phyloP scores from a whole-genome alignment of 2,113 vertebrate species.

The Prionailurus bengalensis region DNA sequence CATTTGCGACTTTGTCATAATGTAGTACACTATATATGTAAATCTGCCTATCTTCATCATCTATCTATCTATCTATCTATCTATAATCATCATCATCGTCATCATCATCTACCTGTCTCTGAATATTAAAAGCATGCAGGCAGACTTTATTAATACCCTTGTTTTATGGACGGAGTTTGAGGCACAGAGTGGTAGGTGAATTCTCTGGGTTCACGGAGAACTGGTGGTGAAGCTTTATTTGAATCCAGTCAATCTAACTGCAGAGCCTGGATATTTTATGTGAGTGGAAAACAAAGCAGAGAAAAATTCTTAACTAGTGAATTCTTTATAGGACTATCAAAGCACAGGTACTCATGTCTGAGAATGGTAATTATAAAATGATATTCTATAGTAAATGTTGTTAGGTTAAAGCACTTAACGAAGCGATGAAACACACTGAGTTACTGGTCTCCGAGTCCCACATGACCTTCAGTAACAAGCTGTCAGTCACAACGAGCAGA shows the following conservation, averaged over 20 bases:
- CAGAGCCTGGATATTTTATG: neutral
- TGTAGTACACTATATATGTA: neutral
- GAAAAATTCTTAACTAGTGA: neutral
- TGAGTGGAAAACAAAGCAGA: constrained; percentile 24
- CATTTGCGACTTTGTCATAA: neutral
- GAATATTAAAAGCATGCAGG: neutral
- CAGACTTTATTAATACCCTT: neutral
- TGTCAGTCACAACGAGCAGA: neutral
- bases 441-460: neutral
- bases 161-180: neutral
- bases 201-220: neutral
- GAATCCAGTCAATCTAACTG: neutral
- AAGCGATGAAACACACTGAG: neutral
- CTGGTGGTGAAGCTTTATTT: neutral
- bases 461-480: neutral
- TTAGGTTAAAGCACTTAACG: neutral
- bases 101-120: neutral
- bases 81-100: neutral
- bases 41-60: neutral
- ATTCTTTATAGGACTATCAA: neutral
- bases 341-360: neutral
- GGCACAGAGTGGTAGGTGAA: too few relatives aligned
- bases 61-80: neutral
- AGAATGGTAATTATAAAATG: neutral
- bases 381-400: neutral